Conservation (phyloP, 2,797 vertebrate species). For the Tenualosa thibaudeaui region DNA sequence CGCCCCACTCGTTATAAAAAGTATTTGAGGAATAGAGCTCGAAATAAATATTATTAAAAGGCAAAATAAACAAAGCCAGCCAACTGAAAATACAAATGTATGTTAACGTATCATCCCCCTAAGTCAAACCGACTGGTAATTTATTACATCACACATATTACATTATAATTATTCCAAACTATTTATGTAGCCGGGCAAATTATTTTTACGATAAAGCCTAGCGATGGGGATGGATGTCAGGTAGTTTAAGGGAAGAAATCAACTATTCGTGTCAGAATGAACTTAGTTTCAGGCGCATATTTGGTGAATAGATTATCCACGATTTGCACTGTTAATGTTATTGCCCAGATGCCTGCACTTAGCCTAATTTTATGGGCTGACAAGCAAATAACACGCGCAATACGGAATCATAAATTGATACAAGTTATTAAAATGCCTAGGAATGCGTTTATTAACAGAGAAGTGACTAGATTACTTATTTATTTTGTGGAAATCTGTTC, state of each 20-base stretch:
- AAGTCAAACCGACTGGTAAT: background rate
- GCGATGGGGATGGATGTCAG: slow-evolving; percentile 12
- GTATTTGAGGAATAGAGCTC: slow-evolving; percentile 44
- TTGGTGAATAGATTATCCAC: slow-evolving; percentile 33
- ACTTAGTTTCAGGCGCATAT: slow-evolving; percentile 42
- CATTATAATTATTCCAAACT: slow-evolving; percentile 19
- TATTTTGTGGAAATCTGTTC: slow-evolving; percentile 25
- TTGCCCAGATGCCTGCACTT: slow-evolving; percentile 39
- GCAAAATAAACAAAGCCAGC: slow-evolving; percentile 35
- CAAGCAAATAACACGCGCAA: slow-evolving; percentile 31
- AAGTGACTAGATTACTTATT: background rate
- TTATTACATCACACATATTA: slow-evolving; percentile 14
- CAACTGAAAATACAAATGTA: background rate
- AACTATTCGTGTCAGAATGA: slow-evolving; percentile 11
- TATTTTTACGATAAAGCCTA: slow-evolving; percentile 15
- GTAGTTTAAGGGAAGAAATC: background rate
- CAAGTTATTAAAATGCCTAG: slow-evolving; percentile 35
- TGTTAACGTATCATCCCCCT: background rate
- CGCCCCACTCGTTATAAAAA: slow-evolving; percentile 45
- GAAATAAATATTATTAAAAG: slow-evolving; percentile 46
- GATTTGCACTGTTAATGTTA: slow-evolving; percentile 38
- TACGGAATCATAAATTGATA: slow-evolving; percentile 38
- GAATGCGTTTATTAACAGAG: slow-evolving; percentile 10
- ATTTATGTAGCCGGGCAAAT: slow-evolving; percentile 26
- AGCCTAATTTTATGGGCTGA: slow-evolving; percentile 36